A percentile compares a stretch with the other conserved stretches of the same genome.
These are phyloP conservation scores for Myotis davidii DNA, from an alignment of 2,113 vertebrate species.

Conservation along the genomic window DNA sequence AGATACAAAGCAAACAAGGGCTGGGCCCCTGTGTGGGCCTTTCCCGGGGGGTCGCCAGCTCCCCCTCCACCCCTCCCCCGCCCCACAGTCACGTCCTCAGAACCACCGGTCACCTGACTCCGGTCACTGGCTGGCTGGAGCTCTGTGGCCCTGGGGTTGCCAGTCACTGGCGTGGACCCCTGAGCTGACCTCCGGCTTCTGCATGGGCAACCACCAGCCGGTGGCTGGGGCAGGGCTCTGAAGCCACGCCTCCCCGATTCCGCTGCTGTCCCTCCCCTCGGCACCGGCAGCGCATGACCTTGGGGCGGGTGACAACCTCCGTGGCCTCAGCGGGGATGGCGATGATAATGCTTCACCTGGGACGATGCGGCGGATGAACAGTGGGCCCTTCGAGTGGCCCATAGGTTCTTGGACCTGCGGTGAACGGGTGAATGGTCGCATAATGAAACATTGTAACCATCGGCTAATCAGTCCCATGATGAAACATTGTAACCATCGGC, in stretches of 20 bases:
- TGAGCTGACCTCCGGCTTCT: neutral
- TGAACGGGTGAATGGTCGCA: no score
- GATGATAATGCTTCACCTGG: rapidly evolving
- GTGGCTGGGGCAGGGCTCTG: rapidly evolving
- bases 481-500: no score
- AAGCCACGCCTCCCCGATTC: rapidly evolving
- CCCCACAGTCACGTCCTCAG: neutral
- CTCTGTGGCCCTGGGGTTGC: neutral
- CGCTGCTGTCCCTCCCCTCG: rapidly evolving
- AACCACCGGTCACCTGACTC: neutral
- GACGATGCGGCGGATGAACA: neutral
- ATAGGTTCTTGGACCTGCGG: neutral
- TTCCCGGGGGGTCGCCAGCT: neutral
- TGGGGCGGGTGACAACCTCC: neutral
- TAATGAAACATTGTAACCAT: neutral
- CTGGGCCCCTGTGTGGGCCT: conserved; percentile 17
- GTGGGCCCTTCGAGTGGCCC: neutral
- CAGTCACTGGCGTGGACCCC: rapidly evolving
- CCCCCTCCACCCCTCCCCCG: neutral
- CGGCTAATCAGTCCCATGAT: no score
- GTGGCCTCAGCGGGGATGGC: neutral
- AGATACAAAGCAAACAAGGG: conserved; percentile 81
- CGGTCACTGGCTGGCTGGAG: neutral
- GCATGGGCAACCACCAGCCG: rapidly evolving
- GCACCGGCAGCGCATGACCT: neutral